Percentiles rank a stretch among this genome's conserved stretches.
Evolutionary conservation across 2,888 invertebrate genomes (phyloP).

Genomic region (Agrotis exclamationis): DNA sequence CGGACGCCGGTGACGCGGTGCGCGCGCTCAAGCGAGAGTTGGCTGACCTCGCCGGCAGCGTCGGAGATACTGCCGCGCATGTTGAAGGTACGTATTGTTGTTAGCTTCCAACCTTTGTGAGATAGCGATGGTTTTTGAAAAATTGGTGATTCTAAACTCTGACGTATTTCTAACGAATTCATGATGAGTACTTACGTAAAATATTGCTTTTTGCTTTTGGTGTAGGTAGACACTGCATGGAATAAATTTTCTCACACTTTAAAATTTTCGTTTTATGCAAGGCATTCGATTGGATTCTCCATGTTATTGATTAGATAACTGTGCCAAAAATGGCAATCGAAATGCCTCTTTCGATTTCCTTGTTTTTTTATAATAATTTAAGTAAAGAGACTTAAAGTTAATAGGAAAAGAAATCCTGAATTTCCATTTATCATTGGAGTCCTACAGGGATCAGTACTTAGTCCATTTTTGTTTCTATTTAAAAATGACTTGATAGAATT

Average conservation of each 20-base stretch:
- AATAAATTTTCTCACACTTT: too few species aligned
- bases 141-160: too few species aligned
- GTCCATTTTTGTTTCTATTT: background rate
- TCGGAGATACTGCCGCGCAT: constrained; percentile 72
- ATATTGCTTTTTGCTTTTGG: too few species aligned
- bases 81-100: constrained; percentile 47
- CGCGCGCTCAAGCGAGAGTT: constrained; percentile 80
- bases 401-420: background rate
- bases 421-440: background rate
- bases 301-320: background rate
- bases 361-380: too few species aligned
- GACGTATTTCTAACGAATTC: too few species aligned
- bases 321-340: background rate
- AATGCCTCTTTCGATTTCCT: background rate
- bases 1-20: constrained; percentile 66
- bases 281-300: background rate
- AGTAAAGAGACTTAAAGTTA: background rate
- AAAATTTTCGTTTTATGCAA: background rate
- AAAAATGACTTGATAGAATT: background rate
- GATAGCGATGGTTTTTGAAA: too few species aligned
- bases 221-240: too few species aligned
- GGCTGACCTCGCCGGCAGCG: constrained; percentile 85
- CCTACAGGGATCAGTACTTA: background rate
- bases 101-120: too few species aligned
- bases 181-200: too few species aligned